These are phyloP conservation scores for Pyrrhosoma nymphula DNA, from an alignment of 2,888 invertebrate genomes.

Conservation along the genomic window DNA sequence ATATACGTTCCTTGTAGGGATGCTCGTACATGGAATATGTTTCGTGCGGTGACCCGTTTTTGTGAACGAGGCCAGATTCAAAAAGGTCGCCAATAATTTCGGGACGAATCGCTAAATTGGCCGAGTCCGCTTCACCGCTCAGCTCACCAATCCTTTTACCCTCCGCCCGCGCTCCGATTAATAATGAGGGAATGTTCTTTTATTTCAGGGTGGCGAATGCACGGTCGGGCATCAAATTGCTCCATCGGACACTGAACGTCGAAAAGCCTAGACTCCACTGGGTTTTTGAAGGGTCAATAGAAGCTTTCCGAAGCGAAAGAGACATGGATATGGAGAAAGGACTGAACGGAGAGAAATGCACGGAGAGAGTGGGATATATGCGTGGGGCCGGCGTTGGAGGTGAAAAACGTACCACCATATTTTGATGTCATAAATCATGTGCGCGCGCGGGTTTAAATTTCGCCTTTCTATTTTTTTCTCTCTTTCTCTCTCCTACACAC, in stretches of 20 bases:
- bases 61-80: not conserved
- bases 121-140: not conserved
- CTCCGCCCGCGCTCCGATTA: not conserved
- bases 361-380: not conserved
- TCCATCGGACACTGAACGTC: not conserved
- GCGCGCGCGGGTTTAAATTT: not conserved
- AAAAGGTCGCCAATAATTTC: not conserved
- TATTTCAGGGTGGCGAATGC: not conserved
- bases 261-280: not conserved
- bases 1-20: no score
- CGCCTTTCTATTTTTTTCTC: not conserved
- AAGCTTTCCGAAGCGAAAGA: not conserved
- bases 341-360: no score
- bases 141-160: not conserved
- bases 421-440: not conserved
- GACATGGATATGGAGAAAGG: no score
- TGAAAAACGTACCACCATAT: not conserved
- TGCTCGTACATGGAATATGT: no score
- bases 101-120: constrained; percentile 2
- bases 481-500: not conserved
- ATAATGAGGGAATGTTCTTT: not conserved
- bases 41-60: no score
- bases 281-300: not conserved
- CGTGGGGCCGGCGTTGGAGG: not conserved
- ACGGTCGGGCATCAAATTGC: not conserved